A percentile compares a stretch with the other conserved stretches of the same genome.
Evolutionary conservation across 2,113 vertebrate species (phyloP).

Genomic region (Antidorcas marsupialis): DNA sequence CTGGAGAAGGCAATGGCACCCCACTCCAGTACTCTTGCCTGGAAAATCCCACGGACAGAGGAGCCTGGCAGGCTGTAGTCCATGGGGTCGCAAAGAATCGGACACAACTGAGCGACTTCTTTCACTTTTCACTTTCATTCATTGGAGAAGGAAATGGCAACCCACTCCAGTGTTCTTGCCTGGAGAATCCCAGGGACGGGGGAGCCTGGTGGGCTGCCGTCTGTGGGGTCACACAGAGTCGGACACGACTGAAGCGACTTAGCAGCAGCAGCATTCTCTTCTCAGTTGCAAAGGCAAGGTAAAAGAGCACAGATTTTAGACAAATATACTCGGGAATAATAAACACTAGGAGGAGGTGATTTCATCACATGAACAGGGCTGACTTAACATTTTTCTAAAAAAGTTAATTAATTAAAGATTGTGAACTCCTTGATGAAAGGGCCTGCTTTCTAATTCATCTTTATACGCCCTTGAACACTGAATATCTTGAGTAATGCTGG

Average conservation of each 20-base stretch:
- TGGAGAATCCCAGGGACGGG: no score
- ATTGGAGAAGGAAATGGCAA: no score
- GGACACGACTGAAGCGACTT: no score
- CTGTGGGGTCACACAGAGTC: no score
- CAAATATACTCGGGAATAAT: neutral
- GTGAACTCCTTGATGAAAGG: neutral
- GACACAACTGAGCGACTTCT: no score
- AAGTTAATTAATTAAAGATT: neutral
- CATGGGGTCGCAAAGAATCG: accelerated
- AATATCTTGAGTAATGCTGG: neutral
- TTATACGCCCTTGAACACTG: neutral
- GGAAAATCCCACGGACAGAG: no score
- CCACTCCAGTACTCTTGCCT: no score
- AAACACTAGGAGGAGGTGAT: neutral
- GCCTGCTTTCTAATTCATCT: neutral
- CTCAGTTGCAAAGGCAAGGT: neutral
- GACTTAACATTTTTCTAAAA: neutral
- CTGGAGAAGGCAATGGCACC: no score
- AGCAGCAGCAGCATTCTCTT: neutral
- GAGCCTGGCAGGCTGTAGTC: no score
- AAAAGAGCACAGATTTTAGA: neutral
- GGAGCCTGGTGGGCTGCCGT: no score
- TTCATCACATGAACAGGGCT: neutral
- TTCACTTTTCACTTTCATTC: no score
- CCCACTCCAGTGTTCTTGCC: no score